Conservation (phyloP, 2,113 vertebrate genomes). For the Oreotragus oreotragus region DNA sequence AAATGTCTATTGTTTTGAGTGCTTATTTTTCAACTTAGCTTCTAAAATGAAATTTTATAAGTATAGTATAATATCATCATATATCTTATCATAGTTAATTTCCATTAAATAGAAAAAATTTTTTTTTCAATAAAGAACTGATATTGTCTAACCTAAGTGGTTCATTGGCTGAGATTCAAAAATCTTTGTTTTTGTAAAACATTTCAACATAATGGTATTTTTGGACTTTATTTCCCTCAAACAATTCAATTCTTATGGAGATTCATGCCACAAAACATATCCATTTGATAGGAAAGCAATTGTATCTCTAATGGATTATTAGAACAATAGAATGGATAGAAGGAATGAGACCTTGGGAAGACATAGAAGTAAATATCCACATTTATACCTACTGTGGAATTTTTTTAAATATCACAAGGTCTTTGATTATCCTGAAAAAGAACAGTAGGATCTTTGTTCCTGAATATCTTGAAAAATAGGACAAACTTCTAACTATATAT, state of each 20-base stretch:
- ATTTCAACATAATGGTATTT: neutral
- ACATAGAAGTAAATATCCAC: neutral
- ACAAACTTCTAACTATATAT: neutral
- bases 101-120: neutral
- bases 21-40: neutral
- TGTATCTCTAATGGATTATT: neutral
- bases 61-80: neutral
- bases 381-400: neutral
- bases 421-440: neutral
- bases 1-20: neutral
- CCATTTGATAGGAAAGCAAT: neutral
- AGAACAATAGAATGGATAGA: neutral
- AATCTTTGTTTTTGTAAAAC: neutral
- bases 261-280: neutral
- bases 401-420: neutral
- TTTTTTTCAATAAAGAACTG: neutral
- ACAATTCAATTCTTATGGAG: neutral
- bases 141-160: neutral
- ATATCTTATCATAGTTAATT: neutral
- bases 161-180: neutral
- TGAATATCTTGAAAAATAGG: neutral
- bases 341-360: neutral
- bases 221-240: neutral
- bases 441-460: neutral
- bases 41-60: neutral